Evolutionary conservation across 2,888 invertebrate species (phyloP).

Genomic region (Diploptera punctata): DNA sequence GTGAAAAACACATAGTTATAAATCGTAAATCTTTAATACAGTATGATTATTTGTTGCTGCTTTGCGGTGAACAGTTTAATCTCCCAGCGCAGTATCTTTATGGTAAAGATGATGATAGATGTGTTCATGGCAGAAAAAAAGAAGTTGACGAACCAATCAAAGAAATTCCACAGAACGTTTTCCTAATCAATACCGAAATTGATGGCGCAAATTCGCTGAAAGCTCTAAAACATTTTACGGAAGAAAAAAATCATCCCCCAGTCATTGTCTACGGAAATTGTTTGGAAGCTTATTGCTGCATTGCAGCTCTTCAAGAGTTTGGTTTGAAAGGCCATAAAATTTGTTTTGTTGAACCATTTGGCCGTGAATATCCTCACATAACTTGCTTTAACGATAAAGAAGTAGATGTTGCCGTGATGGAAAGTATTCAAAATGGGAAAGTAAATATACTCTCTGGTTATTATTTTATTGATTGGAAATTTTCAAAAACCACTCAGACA

Average conservation of each 20-base stretch:
- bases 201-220: constrained; percentile 57
- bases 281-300: constrained; percentile 69
- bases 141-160: background rate
- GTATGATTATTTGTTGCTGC: constrained; percentile 64
- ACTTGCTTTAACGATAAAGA: constrained; percentile 34
- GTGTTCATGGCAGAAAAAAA: background rate
- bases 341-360: constrained; percentile 62
- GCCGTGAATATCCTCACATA: constrained; percentile 38
- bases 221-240: constrained; percentile 47
- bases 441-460: constrained; percentile 60
- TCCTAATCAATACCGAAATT: constrained; percentile 63
- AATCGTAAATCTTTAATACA: constrained; percentile 48
- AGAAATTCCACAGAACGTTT: constrained; percentile 64
- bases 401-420: constrained; percentile 57
- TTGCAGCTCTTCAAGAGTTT: constrained; percentile 66
- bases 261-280: constrained; percentile 72
- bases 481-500: constrained; percentile 49
- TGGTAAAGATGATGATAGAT: background rate
- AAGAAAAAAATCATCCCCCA: constrained; percentile 50
- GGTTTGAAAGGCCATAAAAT: constrained; percentile 65
- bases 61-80: constrained; percentile 64
- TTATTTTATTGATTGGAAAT: constrained; percentile 63
- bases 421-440: constrained; percentile 54
- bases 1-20: constrained; percentile 30
- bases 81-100: constrained; percentile 54